Conservation (phyloP, 2,888 invertebrate genomes). For the Sesamia inferens region DNA sequence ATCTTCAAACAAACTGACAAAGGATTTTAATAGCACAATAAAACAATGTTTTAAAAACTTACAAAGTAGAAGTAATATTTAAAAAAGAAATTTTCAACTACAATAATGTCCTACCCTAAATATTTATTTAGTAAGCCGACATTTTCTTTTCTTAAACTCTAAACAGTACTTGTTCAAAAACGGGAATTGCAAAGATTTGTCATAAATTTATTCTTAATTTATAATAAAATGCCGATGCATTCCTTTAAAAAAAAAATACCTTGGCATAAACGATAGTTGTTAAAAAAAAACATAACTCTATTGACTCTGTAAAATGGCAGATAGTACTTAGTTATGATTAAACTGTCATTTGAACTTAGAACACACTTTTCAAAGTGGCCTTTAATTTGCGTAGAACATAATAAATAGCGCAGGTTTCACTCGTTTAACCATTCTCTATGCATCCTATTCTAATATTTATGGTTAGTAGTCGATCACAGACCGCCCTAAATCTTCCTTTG, state of each 20-base stretch:
- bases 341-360: slow-evolving; percentile 64
- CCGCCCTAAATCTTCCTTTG: slow-evolving; percentile 16
- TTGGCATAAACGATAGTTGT: slow-evolving; percentile 37
- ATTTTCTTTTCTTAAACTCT: slow-evolving; percentile 2
- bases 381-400: slow-evolving; percentile 39
- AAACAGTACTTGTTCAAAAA: neutral
- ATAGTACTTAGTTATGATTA: slow-evolving; percentile 3
- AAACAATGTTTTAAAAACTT: neutral
- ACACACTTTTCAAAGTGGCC: slow-evolving; percentile 26
- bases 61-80: too few species aligned
- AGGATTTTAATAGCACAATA: too few species aligned
- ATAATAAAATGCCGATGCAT: neutral
- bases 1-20: neutral
- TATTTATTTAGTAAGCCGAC: too few species aligned
- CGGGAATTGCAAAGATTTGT: neutral
- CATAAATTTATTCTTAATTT: neutral
- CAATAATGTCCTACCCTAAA: neutral
- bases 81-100: neutral
- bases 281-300: slow-evolving; percentile 71
- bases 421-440: slow-evolving; percentile 1
- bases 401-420: slow-evolving; percentile 11
- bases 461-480: slow-evolving; percentile 4
- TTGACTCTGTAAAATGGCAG: slow-evolving; percentile 63
- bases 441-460: slow-evolving; percentile 6
- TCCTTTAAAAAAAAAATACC: neutral